Base-by-base conservation (phyloP, 2,797 vertebrate genomes). In the Pygocentrus nattereri region DNA sequence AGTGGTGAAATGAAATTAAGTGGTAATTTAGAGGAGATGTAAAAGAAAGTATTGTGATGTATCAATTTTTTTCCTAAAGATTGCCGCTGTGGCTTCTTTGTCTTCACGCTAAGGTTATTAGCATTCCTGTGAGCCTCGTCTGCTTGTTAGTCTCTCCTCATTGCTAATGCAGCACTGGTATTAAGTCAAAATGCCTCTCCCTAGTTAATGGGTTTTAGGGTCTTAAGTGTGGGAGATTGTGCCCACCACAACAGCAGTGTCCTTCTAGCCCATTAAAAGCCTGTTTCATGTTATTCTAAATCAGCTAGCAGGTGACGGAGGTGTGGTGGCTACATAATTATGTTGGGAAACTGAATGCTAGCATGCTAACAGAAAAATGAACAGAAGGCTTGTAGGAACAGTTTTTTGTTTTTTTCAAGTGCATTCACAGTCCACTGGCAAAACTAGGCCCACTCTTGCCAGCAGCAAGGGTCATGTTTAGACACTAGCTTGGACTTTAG, bases 1-100 rank as follows among this genome's bases (percentile, higher is more conserved):
- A 84, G 82, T 88, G 85, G 85, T 89, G 86, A 88, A 93, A 89
- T 83, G 64, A 87, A 93, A 94, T 94, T 85, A 92, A 93, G 90
- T 88, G 83, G 87, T 91, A 85, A 92, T 93, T 89, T 84, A 67
- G 80, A 93, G 84, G 83, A 87, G 83, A 89, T 90, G 86, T 85
- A 76, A 78, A 88, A 87, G 82, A 70, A 86, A 80, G 82, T 65
- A 58, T 87, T 91, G 91, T 90, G 93, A 93, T 92, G 91, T 47
- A 54, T 87, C 88, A 89, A 87, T 59, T 59, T 16, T 56, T 54
- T 30, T 47, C 67, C 74, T 47, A 71, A 30, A 64, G 72, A 77
- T 34, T 58, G 89, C 82, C 56, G 78, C 56, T 76, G 82, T 67
- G 69, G 72, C 31, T 49, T 67, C 84, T 70, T 74, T 80, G 79